Evolutionary conservation across 2,797 vertebrate genomes (phyloP), one percentile per base, ranked within the genome.

Genomic region (Decapterus maruadsi): DNA sequence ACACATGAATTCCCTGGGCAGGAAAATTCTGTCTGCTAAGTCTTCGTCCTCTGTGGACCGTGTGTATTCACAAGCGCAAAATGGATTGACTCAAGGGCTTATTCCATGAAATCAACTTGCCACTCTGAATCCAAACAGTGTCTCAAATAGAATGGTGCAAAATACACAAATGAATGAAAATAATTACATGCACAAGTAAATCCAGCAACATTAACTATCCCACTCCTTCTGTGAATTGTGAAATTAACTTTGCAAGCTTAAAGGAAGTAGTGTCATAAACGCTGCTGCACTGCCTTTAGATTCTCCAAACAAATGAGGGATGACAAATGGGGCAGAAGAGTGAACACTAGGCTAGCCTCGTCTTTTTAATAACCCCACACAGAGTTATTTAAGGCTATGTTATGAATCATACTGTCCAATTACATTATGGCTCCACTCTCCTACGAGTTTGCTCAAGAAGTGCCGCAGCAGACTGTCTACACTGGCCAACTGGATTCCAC

Each of bases 1-100:
- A 56, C 81, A 84, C 72, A 84, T 54, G 65, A 86, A 84, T 83
- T 84, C 75, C 68, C 75, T 45, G 36, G 65, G 79, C 66, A 81
- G 79, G 72, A 68, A 75, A 31, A 62, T 58, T 79, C 43, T 60
- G 56, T 59, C 76, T 3, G 2, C 72, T 70, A 89, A 84, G 84
- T 85, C 78, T 81, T 84, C 79, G 84, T 87, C 74, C 68, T 87
- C 72, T 38, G 70, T 72, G 83, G 80, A 69, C 77, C 59, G 71
- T 74, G 75, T 74, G 75, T 82, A 84, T 91, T 92, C 81, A 88
- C 86, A 72, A 91, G 78, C 79, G 80, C 73, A 88, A 83, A 90
- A 77, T 80, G 85, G 77, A 87, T 79, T 79, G 68, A 86, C 84
- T 90, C 67, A 50, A 81, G 78, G 67, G 87, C 81, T 90, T 85